Base-by-base conservation (phyloP, 1,140 invertebrate species). In the Geopemphigus sp. region DNA sequence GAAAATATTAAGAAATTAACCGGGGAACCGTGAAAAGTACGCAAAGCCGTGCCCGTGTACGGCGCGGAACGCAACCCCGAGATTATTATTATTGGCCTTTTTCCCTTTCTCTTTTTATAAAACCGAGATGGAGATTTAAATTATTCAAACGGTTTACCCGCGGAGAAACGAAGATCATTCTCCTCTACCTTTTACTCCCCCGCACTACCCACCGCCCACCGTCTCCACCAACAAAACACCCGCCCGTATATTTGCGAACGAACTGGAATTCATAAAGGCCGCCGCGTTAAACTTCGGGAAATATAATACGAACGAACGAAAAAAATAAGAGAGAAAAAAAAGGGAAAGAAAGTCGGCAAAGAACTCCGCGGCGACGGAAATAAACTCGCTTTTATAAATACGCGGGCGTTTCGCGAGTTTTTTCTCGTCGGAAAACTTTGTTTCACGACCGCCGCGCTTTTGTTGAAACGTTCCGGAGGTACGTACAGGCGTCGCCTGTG, bases 331-430 rank as follows among this genome's bases (percentile, higher is more conserved):
- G 47, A 26, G 26, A 50, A 70, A 26, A n/a, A n/a, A n/a, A n/a
- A n/a, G n/a, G n/a, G n/a, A n/a, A n/a, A n/a, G n/a, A n/a, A n/a
- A n/a, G n/a, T n/a, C n/a, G n/a, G n/a, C n/a, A n/a, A n/a, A n/a
- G n/a, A 70, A 47, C n/a, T 68, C 4, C 3, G 22, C 6, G 15
- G 11, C 14, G 26, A 70, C 26, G 22, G 50, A 68, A 68, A n/a
- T 11, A 39, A 72, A 73, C 26, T 56, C 11, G 8, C 14, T 73
- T 56, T 29, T 56, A 73, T 73, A 73, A n/a, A n/a, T n/a, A n/a
- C n/a, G n/a, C n/a, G n/a, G n/a, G n/a, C n/a, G n/a, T 22, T 73
- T 56, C n/a, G 32, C n/a, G 68, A 53, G 24, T 73, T 73, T 73
- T 53, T 54, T 39, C 32, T 22, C 1, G 14, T n/a, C 10, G 50